Evolutionary conservation across 2,888 invertebrate species (phyloP).

Genomic region (Melanostoma scalare): DNA sequence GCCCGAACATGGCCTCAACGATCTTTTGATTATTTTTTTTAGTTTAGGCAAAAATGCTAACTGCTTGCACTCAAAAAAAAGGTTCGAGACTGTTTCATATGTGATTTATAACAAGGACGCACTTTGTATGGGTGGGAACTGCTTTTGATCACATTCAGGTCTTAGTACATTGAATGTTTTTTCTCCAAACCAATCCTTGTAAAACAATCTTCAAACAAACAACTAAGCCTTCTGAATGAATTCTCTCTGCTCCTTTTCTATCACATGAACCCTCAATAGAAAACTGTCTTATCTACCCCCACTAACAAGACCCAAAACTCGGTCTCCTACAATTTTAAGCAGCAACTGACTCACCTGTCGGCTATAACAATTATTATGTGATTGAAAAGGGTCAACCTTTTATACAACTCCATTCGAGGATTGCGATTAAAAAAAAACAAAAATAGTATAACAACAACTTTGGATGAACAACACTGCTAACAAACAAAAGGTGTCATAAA

Average conservation of each 20-base stretch:
- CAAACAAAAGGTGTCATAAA: constrained; percentile 18
- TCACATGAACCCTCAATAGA: constrained; percentile 22
- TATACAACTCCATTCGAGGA: constrained; percentile 28
- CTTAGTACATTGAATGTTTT: no score
- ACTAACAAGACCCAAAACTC: constrained; percentile 16
- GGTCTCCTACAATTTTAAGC: background rate
- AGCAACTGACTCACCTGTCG: constrained; percentile 50
- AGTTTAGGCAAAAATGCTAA: no score
- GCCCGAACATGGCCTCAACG: no score
- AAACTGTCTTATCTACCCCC: constrained; percentile 46
- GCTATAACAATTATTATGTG: constrained; percentile 58
- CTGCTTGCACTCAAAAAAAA: no score
- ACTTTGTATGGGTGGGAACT: no score
- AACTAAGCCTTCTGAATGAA: constrained; percentile 59
- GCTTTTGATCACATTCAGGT: no score
- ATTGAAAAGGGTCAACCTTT: constrained; percentile 63
- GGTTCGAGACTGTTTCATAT: no score
- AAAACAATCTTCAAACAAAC: constrained; percentile 62
- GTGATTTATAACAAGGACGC: no score
- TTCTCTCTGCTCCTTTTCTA: constrained; percentile 37
- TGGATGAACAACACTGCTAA: background rate
- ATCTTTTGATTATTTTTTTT: no score
- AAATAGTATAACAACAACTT: background rate
- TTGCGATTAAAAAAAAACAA: constrained; percentile 23
- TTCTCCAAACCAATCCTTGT: background rate